phyloP scores from a whole-genome alignment of 1,140 invertebrate species.

The Manduca sexta region DNA sequence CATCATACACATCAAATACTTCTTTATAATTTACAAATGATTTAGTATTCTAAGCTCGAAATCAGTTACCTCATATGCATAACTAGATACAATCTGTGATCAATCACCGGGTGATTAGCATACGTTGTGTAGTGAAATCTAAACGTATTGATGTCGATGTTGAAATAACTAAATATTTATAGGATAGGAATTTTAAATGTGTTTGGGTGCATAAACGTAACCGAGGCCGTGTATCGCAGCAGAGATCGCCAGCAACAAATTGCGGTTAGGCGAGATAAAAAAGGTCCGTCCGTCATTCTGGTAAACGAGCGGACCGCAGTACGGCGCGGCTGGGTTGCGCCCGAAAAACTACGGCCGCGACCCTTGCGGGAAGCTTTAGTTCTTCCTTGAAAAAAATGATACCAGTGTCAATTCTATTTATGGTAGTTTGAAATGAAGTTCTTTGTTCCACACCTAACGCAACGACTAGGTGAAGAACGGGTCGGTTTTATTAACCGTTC shows the following conservation, averaged over 20 bases:
- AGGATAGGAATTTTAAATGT: conserved; percentile 39
- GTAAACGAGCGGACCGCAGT: conserved; percentile 49
- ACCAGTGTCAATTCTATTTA: conserved; percentile 50
- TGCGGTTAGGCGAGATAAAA: conserved; percentile 64
- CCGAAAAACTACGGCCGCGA: conserved; percentile 31
- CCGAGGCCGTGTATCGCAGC: conserved; percentile 37
- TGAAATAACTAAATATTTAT: conserved; percentile 31
- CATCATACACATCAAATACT: no score
- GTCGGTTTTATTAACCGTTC: background rate
- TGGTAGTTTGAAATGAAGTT: conserved; percentile 31
- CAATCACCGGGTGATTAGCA: no score
- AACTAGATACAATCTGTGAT: no score
- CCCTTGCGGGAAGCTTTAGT: conserved; percentile 23
- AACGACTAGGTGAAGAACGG: background rate
- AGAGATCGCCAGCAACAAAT: conserved; percentile 58
- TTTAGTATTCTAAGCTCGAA: no score
- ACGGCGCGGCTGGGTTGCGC: conserved; percentile 33
- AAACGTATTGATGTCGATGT: conserved; percentile 22
- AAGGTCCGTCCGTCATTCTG: conserved; percentile 66
- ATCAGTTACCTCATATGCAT: no score
- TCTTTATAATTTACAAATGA: no score
- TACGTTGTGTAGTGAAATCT: conserved; percentile 8
- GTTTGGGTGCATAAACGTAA: conserved; percentile 29
- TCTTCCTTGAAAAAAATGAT: conserved; percentile 47
- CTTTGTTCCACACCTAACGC: conserved; percentile 5